phyloP scores from a whole-genome alignment of 2,797 vertebrate genomes.

The Enoplosus armatus region DNA sequence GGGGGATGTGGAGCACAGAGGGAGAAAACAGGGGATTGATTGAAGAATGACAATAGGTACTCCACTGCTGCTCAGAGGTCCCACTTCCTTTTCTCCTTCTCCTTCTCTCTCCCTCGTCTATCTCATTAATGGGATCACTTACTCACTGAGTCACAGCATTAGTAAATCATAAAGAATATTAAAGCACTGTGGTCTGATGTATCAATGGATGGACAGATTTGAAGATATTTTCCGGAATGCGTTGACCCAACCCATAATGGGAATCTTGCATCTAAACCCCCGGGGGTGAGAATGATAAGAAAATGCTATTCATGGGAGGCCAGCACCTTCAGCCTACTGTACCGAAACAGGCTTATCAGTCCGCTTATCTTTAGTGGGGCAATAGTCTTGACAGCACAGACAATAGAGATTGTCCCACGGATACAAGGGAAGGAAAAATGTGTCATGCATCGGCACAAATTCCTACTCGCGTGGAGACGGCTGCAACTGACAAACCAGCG shows the following conservation, averaged over 20 bases:
- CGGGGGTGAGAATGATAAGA: constrained; percentile 65
- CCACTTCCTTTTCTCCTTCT: constrained; percentile 66
- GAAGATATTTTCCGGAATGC: constrained; percentile 57
- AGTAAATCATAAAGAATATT: constrained; percentile 5
- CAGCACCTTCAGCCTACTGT: constrained; percentile 64
- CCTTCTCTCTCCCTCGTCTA: constrained; percentile 42
- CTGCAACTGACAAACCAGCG: constrained; percentile 1
- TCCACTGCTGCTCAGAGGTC: constrained; percentile 66
- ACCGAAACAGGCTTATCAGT: constrained; percentile 64
- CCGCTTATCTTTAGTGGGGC: constrained; percentile 78
- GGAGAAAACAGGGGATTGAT: constrained; percentile 78
- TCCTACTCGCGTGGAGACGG: constrained; percentile 13
- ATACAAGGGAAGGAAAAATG: constrained; percentile 54
- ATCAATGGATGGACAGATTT: constrained; percentile 9
- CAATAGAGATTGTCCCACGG: constrained; percentile 57
- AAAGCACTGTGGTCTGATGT: not conserved
- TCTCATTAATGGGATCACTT: constrained; percentile 54
- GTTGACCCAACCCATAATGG: constrained; percentile 49
- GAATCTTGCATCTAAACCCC: constrained; percentile 61
- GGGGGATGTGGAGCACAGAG: constrained; percentile 77
- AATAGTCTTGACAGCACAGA: constrained; percentile 67
- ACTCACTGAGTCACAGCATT: constrained; percentile 10
- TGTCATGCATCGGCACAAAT: constrained; percentile 43
- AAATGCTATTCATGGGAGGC: constrained; percentile 47
- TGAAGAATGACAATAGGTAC: constrained; percentile 84